Percentiles rank a stretch among this genome's conserved stretches.
Evolutionary conservation across 2,113 vertebrate genomes (phyloP).

Genomic region (Polypterus senegalus): DNA sequence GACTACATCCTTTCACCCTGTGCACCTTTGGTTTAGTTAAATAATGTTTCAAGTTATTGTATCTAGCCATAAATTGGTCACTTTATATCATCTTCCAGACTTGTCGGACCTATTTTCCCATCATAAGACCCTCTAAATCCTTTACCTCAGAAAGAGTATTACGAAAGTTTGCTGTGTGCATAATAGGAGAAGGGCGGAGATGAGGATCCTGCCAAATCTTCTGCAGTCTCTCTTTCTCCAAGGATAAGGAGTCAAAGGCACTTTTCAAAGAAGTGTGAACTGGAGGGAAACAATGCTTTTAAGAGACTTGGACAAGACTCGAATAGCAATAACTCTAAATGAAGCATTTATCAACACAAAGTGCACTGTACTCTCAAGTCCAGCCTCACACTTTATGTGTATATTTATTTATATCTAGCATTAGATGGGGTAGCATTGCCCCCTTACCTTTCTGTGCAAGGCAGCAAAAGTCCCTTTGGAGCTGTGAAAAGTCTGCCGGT

Average conservation of each 20-base stretch:
- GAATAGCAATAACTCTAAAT: no score
- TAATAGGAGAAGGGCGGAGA: conserved; percentile 36
- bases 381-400: no score
- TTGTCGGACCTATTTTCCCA: no score
- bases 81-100: no score
- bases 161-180: conserved; percentile 47
- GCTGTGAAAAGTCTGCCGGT: conserved; percentile 63
- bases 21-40: no score
- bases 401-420: no score
- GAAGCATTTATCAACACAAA: no score
- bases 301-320: no score
- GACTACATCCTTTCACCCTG: no score
- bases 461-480: conserved; percentile 71
- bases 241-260: conserved; percentile 38
- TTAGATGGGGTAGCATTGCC: neutral
- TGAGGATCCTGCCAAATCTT: conserved; percentile 36
- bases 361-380: no score
- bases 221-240: conserved; percentile 47
- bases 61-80: no score
- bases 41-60: no score
- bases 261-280: conserved; percentile 45
- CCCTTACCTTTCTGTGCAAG: conserved; percentile 64
- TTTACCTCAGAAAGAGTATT: conserved; percentile 39
- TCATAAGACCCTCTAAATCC: neutral
- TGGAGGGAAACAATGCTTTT: conserved; percentile 15